Evolutionary conservation across 2,797 vertebrate genomes (phyloP).

Genomic region (Percopsis omiscomaycus): DNA sequence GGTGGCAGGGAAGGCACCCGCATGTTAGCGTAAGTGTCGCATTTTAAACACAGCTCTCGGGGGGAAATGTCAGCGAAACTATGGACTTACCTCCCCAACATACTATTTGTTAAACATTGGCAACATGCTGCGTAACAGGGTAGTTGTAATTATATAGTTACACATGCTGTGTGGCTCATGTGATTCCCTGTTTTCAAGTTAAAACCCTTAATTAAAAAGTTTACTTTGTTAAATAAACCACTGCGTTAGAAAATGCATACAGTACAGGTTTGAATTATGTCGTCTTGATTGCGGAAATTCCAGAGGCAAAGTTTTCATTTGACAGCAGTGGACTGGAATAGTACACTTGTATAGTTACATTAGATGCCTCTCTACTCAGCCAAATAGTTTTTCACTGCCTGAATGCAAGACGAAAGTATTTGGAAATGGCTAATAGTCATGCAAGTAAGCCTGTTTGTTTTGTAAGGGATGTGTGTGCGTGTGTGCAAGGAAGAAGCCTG

Average conservation of each 20-base stretch:
- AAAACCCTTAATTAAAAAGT: conserved; percentile 4
- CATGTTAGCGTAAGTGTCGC: too few relatives aligned
- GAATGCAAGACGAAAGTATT: background rate
- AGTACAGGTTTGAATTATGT: too few relatives aligned
- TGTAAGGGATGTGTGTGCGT: background rate
- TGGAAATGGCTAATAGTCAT: background rate
- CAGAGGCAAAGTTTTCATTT: too few relatives aligned
- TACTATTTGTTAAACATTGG: conserved; percentile 26
- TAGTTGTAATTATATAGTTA: conserved; percentile 30
- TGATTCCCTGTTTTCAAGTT: conserved; percentile 19
- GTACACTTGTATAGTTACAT: background rate
- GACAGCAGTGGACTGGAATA: background rate
- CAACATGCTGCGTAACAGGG: conserved; percentile 8
- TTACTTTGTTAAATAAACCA: too few relatives aligned
- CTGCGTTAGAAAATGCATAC: too few relatives aligned
- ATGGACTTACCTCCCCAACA: conserved; percentile 26
- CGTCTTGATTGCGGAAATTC: too few relatives aligned
- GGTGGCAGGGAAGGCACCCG: too few relatives aligned
- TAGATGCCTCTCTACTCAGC: background rate
- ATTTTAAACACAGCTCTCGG: conserved; percentile 15
- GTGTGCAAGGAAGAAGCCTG: conserved; percentile 3
- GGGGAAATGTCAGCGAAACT: conserved; percentile 15
- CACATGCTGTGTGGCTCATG: conserved; percentile 27
- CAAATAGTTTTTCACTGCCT: background rate
- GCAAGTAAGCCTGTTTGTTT: conserved; percentile 15